phyloP scores from a whole-genome alignment of 2,888 invertebrate genomes.

The Balanococcus diminutus region DNA sequence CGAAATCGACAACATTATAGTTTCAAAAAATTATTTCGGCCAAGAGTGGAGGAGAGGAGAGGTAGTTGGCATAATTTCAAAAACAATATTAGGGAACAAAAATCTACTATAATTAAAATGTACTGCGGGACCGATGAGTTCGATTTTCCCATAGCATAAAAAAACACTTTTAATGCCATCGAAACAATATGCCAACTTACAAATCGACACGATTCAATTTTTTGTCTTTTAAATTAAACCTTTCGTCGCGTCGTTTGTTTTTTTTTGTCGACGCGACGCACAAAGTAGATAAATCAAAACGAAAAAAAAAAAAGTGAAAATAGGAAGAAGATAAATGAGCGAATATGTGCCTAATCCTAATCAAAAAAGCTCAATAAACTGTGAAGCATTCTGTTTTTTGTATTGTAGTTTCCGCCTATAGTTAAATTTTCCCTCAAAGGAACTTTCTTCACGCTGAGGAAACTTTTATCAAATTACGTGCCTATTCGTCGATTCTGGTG shows the following conservation, averaged over 20 bases:
- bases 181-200: not conserved
- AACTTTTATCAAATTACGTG: not conserved
- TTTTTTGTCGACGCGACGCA: not conserved
- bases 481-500: not conserved
- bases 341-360: conserved; percentile 14
- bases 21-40: not conserved
- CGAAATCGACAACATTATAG: not conserved
- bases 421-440: not conserved
- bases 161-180: not conserved
- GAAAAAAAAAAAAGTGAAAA: conserved; percentile 15
- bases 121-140: not conserved
- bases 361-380: conserved; percentile 24
- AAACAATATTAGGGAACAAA: not conserved
- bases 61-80: not conserved
- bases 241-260: not conserved
- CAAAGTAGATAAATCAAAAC: conserved; percentile 39
- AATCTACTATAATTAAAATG: not conserved
- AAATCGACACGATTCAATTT: conserved; percentile 1
- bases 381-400: not conserved
- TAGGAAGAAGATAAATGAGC: conserved; percentile 47
- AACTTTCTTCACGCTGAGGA: not conserved
- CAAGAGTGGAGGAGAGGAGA: not conserved
- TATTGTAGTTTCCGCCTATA: conserved; percentile 12
- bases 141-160: not conserved
- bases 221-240: conserved; percentile 1